A percentile compares a stretch with the other conserved stretches of the same genome.
Conservation (phyloP, 30 jellyfish, hydroid and myxozoan genomes). For the Calvadosia cruxmelitensis region DNA sequence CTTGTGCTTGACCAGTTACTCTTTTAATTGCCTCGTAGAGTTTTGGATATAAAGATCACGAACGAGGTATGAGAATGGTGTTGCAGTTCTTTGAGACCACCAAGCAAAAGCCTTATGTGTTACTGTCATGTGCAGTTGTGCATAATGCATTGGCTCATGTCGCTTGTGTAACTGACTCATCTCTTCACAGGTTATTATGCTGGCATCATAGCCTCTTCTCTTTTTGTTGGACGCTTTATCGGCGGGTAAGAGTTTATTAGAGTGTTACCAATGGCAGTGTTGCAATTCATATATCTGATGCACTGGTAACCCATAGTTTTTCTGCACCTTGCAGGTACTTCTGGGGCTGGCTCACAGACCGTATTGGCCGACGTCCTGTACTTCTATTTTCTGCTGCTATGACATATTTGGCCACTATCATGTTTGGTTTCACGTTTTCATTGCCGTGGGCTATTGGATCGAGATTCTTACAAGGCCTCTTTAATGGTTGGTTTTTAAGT, state of each 20-base stretch:
- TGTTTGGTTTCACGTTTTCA: constrained; percentile 77
- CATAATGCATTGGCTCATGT: too few species aligned
- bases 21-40: too few species aligned
- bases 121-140: too few species aligned
- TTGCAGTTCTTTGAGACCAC: too few species aligned
- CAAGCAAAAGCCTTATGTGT: too few species aligned
- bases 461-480: constrained; percentile 83
- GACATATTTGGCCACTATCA: constrained; percentile 66
- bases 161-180: background rate
- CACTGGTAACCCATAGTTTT: background rate
- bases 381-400: constrained; percentile 58
- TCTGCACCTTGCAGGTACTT: constrained; percentile 43
- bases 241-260: constrained; percentile 53
- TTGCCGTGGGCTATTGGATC: constrained; percentile 53
- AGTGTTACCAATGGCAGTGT: background rate
- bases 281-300: background rate
- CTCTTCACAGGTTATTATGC: constrained; percentile 56
- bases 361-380: constrained; percentile 83
- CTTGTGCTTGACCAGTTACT: background rate
- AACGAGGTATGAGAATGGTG: constrained; percentile 28
- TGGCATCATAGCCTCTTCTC: constrained; percentile 77
- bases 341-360: constrained; percentile 94
- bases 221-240: constrained; percentile 66
- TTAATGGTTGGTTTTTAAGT: constrained; percentile 43
- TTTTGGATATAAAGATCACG: constrained; percentile 55